Evolutionary conservation across 2,888 invertebrate genomes (phyloP).

Genomic region (Pammene fasciana): DNA sequence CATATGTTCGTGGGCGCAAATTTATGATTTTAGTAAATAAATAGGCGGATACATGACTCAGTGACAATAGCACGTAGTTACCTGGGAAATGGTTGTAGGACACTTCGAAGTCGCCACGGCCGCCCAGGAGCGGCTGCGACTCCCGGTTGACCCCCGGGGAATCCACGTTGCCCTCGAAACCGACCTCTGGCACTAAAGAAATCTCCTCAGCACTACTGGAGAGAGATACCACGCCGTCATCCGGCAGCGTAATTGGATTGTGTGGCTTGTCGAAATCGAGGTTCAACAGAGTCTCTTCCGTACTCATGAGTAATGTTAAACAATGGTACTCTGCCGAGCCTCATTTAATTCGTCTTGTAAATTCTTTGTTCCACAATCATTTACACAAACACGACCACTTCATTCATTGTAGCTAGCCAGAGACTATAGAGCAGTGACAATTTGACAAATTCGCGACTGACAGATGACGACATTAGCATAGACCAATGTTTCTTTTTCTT

Average conservation of each 20-base stretch:
- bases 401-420: conserved; percentile 58
- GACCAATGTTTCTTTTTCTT: conserved; percentile 22
- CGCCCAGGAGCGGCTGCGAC: conserved; percentile 96
- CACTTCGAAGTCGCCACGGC: conserved; percentile 88
- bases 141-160: conserved; percentile 93
- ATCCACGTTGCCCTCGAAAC: conserved; percentile 93
- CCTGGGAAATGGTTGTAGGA: conserved; percentile 95
- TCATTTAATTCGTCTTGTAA: conserved; percentile 78
- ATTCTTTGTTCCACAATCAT: conserved; percentile 82
- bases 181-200: conserved; percentile 91
- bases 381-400: conserved; percentile 76
- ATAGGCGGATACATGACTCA: conserved; percentile 42
- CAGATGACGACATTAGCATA: conserved; percentile 48
- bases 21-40: conserved; percentile 23
- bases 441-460: conserved; percentile 55
- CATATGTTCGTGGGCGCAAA: conserved; percentile 31
- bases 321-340: conserved; percentile 74
- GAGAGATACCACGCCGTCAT: conserved; percentile 84
- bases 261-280: conserved; percentile 85
- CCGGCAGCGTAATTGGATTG: conserved; percentile 74
- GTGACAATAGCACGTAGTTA: conserved; percentile 58
- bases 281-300: conserved; percentile 85
- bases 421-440: conserved; percentile 64
- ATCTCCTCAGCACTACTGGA: conserved; percentile 87
- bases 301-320: conserved; percentile 84